Evolutionary conservation across 2,797 vertebrate species (phyloP).

Genomic region (Pagetopsis macropterus): DNA sequence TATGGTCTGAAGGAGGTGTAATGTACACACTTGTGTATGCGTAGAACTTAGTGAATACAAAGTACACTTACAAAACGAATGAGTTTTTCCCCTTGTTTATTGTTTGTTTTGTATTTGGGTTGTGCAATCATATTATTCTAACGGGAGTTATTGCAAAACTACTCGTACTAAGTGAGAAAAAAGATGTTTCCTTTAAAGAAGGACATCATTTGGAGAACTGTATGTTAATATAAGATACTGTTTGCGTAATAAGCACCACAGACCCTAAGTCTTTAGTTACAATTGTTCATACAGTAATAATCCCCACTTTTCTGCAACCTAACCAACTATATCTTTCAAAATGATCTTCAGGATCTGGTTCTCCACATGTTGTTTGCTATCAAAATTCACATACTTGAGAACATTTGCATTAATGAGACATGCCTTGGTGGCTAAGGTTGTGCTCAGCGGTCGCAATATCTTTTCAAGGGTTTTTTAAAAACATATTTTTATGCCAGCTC

Average conservation of each 20-base stretch:
- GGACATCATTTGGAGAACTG: background rate
- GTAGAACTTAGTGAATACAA: background rate
- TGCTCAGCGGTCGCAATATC: constrained; percentile 35
- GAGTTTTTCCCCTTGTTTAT: background rate
- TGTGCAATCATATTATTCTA: background rate
- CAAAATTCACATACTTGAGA: constrained; percentile 1
- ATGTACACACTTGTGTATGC: background rate
- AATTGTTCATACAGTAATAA: background rate
- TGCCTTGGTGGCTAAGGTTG: constrained; percentile 2
- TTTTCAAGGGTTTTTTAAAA: constrained; percentile 53
- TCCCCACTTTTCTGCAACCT: background rate
- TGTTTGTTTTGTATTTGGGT: background rate
- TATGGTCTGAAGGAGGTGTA: background rate
- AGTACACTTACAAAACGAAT: too few species aligned
- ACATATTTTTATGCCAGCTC: constrained; percentile 60
- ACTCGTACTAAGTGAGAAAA: background rate
- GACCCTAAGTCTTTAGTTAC: background rate
- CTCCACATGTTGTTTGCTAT: background rate
- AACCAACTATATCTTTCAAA: background rate
- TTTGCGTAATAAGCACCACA: background rate
- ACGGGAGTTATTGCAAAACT: background rate
- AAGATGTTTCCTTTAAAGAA: background rate
- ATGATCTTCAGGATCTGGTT: background rate
- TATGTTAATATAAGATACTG: background rate
- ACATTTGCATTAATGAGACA: constrained; percentile 25